These are phyloP conservation scores for Trematocara variabile DNA, from an alignment of 2,113 vertebrate genomes.

Conservation along the genomic window DNA sequence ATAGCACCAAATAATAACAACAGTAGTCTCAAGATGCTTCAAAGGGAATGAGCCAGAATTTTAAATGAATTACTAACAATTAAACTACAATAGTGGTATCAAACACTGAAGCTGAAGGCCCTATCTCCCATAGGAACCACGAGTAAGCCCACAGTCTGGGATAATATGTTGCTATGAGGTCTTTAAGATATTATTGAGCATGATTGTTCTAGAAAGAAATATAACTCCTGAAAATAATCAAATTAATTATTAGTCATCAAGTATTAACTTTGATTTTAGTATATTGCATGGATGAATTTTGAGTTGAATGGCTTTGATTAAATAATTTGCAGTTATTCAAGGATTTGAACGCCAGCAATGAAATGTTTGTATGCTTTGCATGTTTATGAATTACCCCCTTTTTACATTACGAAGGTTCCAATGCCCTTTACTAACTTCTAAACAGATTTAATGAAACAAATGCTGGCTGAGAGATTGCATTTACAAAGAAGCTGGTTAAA, in stretches of 20 bases:
- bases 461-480: neutral
- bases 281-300: neutral
- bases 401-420: neutral
- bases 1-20: neutral
- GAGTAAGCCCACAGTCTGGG: neutral
- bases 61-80: neutral
- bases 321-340: neutral
- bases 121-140: neutral
- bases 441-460: neutral
- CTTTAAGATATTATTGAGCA: neutral
- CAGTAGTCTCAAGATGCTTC: neutral
- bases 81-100: neutral
- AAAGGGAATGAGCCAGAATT: neutral
- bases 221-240: neutral
- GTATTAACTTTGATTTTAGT: neutral
- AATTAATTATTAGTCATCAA: neutral
- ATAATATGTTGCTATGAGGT: neutral
- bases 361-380: neutral
- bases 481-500: neutral
- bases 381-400: neutral
- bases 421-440: neutral
- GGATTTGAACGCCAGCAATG: neutral
- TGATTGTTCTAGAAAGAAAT: neutral
- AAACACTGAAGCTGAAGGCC: neutral
- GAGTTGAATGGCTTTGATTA: neutral